These are phyloP conservation scores for Ceramica pisi DNA, from an alignment of 2,888 invertebrate genomes.

Conservation along the genomic window DNA sequence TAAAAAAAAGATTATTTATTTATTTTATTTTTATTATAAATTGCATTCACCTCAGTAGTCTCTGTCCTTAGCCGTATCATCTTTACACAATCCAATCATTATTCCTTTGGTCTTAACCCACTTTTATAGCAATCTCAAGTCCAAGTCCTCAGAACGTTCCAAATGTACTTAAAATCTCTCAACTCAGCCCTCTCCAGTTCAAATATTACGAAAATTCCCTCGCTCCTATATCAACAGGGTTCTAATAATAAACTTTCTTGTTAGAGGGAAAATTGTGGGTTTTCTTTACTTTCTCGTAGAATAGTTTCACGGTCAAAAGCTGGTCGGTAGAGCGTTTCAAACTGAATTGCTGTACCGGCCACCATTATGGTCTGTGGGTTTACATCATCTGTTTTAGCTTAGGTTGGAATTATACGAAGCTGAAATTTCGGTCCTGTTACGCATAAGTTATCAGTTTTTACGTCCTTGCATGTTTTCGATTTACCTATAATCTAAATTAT, in stretches of 20 bases:
- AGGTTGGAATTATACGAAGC: neutral
- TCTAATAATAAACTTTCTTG: neutral
- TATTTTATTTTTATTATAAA: too few relatives aligned
- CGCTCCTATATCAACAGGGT: neutral
- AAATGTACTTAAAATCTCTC: neutral
- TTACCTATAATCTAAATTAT: too few relatives aligned
- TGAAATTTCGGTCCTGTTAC: neutral
- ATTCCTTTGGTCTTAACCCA: neutral
- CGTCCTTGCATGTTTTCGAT: too few relatives aligned
- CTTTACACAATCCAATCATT: neutral
- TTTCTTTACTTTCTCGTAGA: conserved; percentile 8
- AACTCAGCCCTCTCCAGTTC: neutral
- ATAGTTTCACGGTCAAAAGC: conserved; percentile 27
- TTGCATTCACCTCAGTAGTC: too few relatives aligned
- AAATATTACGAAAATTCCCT: conserved; percentile 1
- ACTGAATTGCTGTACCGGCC: neutral
- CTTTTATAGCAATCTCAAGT: too few relatives aligned
- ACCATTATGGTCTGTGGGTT: neutral
- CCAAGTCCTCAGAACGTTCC: neutral
- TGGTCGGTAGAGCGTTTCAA: conserved; percentile 15
- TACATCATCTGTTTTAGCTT: neutral
- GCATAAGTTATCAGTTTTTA: neutral
- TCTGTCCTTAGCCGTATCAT: too few relatives aligned
- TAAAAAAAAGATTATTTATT: too few relatives aligned
- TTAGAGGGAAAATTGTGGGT: conserved; percentile 9